Conservation (phyloP, 2,113 vertebrate species). For the Burhinus oedicnemus region DNA sequence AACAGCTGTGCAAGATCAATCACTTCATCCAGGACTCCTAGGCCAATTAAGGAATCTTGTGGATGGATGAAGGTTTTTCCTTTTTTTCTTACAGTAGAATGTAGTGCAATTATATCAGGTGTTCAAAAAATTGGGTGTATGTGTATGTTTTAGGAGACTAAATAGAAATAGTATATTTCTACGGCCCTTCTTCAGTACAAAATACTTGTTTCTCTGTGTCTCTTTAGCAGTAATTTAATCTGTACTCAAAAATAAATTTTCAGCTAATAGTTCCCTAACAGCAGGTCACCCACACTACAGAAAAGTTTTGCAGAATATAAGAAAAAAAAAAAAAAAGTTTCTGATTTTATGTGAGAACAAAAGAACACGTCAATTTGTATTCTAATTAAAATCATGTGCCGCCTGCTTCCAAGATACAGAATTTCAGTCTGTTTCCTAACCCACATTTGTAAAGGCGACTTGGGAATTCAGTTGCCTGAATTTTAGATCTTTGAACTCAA, state of each 20-base stretch:
- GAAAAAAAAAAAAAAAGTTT: not conserved
- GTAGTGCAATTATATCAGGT: not conserved
- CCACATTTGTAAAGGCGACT: not conserved
- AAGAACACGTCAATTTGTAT: not conserved
- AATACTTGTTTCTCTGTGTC: not conserved
- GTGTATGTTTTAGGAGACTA: not conserved
- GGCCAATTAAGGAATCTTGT: constrained; percentile 36
- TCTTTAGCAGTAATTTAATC: not conserved
- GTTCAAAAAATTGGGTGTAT: not conserved
- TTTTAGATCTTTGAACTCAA: not conserved
- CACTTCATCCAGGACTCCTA: not conserved
- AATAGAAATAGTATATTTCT: not conserved
- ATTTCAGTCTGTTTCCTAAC: not conserved
- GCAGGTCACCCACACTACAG: not conserved
- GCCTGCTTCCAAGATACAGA: not conserved
- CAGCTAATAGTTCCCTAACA: not conserved
- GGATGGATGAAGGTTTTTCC: not conserved
- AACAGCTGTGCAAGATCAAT: constrained; percentile 38
- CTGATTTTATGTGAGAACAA: not conserved
- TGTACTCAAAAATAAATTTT: not conserved
- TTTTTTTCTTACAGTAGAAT: not conserved
- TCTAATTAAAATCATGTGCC: not conserved
- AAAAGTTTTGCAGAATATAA: not conserved
- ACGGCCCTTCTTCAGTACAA: not conserved
- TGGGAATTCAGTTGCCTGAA: not conserved